Evolutionary conservation across 2,113 vertebrate genomes (phyloP).

Genomic region (Elaphurus davidianus): DNA sequence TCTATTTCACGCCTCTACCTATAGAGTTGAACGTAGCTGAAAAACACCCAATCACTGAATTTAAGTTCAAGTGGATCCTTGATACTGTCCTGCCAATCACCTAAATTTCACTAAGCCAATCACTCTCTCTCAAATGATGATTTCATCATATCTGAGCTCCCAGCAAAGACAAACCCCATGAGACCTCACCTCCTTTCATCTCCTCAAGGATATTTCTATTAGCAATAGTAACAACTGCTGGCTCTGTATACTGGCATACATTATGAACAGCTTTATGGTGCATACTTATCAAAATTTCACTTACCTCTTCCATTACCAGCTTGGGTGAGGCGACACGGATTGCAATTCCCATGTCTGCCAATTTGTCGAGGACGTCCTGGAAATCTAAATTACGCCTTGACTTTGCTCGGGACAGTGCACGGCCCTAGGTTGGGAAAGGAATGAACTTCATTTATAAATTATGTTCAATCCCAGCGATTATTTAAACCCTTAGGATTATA

Average conservation of each 20-base stretch:
- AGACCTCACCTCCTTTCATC: background rate
- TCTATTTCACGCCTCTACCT: background rate
- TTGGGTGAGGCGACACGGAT: slow-evolving; percentile 98
- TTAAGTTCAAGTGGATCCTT: background rate
- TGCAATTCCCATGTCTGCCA: slow-evolving; percentile 96
- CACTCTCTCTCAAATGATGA: background rate
- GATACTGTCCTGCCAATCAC: background rate
- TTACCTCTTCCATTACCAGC: slow-evolving; percentile 99
- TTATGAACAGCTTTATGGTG: background rate
- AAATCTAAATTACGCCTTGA: slow-evolving; percentile 98
- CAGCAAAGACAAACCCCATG: background rate
- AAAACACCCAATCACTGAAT: background rate
- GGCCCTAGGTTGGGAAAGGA: slow-evolving; percentile 84
- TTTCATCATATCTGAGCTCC: background rate
- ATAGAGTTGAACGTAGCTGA: background rate
- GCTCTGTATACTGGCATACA: background rate
- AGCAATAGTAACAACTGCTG: background rate
- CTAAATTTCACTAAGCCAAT: background rate
- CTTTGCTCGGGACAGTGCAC: slow-evolving; percentile 95
- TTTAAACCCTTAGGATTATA: background rate
- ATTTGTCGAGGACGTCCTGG: slow-evolving; percentile 96
- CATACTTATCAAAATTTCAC: background rate
- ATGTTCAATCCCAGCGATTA: background rate
- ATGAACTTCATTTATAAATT: background rate
- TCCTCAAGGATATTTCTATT: background rate